Evolutionary conservation across 2,113 vertebrate species (phyloP), one percentile per base, ranked within the genome.

Genomic region (Gymnorhina tibicen): DNA sequence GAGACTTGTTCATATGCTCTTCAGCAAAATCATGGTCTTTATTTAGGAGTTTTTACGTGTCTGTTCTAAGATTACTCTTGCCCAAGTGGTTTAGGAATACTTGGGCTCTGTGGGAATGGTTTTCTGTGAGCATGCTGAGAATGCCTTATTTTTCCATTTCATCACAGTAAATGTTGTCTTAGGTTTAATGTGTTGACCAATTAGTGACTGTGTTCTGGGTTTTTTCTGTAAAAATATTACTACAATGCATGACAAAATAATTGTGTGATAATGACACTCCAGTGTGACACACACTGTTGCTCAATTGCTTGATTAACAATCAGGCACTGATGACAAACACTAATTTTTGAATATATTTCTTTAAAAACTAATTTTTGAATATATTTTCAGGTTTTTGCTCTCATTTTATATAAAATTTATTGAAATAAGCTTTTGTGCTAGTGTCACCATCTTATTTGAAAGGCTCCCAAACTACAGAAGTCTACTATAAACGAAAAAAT

Each of bases 71-170:
- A 87, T 92, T 90, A 93, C 80, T 92, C 73, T 86, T 84, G 68
- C 85, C 85, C 44, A 74, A 95, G 52, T 85, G 80, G 93, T 73
- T 93, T 64, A 91, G 83, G 85, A 84, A 53, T 56, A 75, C 58
- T 74, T 72, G 3, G 62, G 28, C 52, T 80, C 85, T 75, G 63
- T 84, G 91, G 73, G 88, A 94, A 75, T 81, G 91, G 58, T 85
- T 87, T 86, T 72, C 83, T 81, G 52, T 56, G 52, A 60, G 42
- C 78, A 18, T 49, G 68, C 59, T 49, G 73, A 86, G 60, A 89
- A 37, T 82, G 77, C 67, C 63, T 87, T 80, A 42, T 92, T 95
- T 95, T 96, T 96, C 93, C 91, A 53, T 95, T 92, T 91, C 84
- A 85, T 93, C 81, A 76, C 69, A 55, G 30, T 79, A 62, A 89